These are phyloP conservation scores for Eledona agricola DNA, from an alignment of 2,888 invertebrate genomes.

Conservation along the genomic window DNA sequence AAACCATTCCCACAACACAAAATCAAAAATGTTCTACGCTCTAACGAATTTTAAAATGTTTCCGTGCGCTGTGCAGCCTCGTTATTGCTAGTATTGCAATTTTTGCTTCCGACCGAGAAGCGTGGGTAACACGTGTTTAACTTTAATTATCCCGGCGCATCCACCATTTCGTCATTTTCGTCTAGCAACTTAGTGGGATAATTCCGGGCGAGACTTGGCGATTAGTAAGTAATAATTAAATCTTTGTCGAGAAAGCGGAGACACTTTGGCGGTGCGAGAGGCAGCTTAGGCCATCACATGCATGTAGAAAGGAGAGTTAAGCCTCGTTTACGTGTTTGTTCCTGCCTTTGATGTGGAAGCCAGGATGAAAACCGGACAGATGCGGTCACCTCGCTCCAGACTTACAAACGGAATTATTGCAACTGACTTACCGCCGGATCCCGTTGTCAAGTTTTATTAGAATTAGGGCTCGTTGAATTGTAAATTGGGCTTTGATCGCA, in stretches of 20 bases:
- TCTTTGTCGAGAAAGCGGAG: constrained; percentile 31
- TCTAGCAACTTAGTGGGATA: constrained; percentile 9
- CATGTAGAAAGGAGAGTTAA: constrained; percentile 37
- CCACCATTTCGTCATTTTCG: no score
- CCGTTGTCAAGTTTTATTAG: constrained; percentile 58
- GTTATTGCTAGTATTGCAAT: no score
- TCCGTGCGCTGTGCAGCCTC: no score
- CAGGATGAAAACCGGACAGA: constrained; percentile 57
- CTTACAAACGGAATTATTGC: constrained; percentile 62
- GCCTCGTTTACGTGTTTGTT: constrained; percentile 29
- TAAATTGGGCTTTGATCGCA: constrained; percentile 43
- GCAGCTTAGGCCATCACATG: constrained; percentile 34
- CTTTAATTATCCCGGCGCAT: no score
- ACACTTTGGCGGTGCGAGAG: constrained; percentile 29
- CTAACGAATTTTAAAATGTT: no score
- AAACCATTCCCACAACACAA: no score
- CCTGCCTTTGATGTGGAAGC: constrained; percentile 53
- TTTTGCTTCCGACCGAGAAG: no score
- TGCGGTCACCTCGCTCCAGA: constrained; percentile 55
- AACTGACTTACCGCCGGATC: constrained; percentile 55
- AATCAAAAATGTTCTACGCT: no score
- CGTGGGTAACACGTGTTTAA: no score
- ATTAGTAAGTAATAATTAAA: constrained; percentile 34
- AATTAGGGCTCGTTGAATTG: constrained; percentile 41
- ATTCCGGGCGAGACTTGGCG: constrained; percentile 22